Conservation (phyloP, 2,888 invertebrate genomes). For the Apotomis betuletana region DNA sequence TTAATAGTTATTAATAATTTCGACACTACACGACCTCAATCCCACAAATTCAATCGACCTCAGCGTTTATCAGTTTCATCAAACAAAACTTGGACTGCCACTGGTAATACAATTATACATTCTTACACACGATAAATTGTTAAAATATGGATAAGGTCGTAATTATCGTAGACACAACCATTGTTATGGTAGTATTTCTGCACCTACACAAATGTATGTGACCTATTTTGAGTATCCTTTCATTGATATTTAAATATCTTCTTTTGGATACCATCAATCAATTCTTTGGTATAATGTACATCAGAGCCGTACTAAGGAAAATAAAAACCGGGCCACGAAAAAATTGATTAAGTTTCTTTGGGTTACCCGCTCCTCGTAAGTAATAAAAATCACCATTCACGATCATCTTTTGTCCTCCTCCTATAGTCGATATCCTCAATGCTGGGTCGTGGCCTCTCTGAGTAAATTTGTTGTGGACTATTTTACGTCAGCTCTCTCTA, state of each 20-base stretch:
- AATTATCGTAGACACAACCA: slow-evolving; percentile 17
- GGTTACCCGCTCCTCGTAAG: too few species aligned
- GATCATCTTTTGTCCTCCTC: too few species aligned
- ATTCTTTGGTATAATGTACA: slow-evolving; percentile 10
- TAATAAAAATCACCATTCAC: too few species aligned
- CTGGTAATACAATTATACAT: background rate
- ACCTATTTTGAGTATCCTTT: slow-evolving; percentile 27
- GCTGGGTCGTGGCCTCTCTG: too few species aligned
- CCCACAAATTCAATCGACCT: background rate
- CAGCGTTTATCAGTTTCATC: background rate
- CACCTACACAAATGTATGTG: slow-evolving; percentile 8
- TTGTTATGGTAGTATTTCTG: slow-evolving; percentile 12
- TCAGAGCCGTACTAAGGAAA: background rate
- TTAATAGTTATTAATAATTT: too few species aligned
- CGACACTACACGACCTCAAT: background rate
- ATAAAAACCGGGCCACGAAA: too few species aligned
- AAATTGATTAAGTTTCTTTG: too few species aligned
- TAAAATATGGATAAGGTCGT: slow-evolving; percentile 8
- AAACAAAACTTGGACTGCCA: slow-evolving; percentile 1
- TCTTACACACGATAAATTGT: slow-evolving; percentile 1
- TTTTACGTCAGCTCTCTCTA: too few species aligned
- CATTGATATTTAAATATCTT: slow-evolving; percentile 34
- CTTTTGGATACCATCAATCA: slow-evolving; percentile 27
- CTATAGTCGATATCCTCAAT: too few species aligned
- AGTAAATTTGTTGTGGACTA: too few species aligned